Base-by-base conservation (phyloP, 1,140 invertebrate species). In the Gryon sp. region DNA sequence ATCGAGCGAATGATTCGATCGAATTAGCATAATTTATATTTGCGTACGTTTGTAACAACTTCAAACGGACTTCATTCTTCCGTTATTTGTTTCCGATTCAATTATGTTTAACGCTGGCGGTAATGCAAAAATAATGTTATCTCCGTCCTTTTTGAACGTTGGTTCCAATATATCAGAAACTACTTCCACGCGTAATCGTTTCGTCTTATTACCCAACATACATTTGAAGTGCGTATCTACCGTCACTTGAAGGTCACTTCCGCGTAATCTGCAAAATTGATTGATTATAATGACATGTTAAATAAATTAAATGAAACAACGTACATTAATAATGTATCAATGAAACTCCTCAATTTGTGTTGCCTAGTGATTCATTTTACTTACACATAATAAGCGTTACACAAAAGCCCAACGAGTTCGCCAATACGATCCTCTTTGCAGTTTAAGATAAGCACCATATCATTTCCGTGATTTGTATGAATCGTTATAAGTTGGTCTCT, bases 401-500 rank as follows among this genome's bases (percentile, higher is more conserved):
- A 92, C 0, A 99, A 85, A 30, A 95, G 90, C 14, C 97, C 97
- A 18, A 99, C 91, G 9, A 98, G 89, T 89, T 99, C 98, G 0
- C 97, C 97, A 20, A 96, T 90, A 48, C 93, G 90, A 79, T 95
- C 94, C 50, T 93, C 92, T 48, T 90, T 91, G n/a, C 88, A 80
- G 2, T 83, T 83, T 14, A 87, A 86, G 3, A 90, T 90, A 70
- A 98, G 90, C 22, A 99, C 93, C 80, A 99, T 93, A 88, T 99
- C 98, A 86, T 98, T 97, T 12, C 95, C 94, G 16, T 92, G 92
- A 66, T 93, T 93, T 2, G 97, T 93, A 85, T 98, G 97, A 74
- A 99, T 92, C 6, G 97, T 93, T 53, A 97, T 92, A 45, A 99
- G 90, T 83, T 98, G 97, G 85, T 98, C 97, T 68, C 90, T 92